Percentiles rank a stretch among this genome's conserved stretches.
Evolutionary conservation across 2,797 vertebrate genomes (phyloP).

Genomic region (Meriones psammophilus): DNA sequence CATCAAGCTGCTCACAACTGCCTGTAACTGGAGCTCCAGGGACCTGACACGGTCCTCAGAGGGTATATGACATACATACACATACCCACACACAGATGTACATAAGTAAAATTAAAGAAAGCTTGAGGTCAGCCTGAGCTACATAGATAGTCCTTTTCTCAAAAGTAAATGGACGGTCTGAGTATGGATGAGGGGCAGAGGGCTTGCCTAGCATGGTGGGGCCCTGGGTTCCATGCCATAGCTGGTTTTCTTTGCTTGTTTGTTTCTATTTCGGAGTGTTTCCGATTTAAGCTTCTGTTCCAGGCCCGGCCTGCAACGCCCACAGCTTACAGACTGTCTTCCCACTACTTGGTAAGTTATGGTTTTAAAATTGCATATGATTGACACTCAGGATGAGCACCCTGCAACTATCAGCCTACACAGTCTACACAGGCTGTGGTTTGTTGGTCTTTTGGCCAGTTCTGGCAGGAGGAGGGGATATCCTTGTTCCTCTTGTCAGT

Average conservation of each 20-base stretch:
- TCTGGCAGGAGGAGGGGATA: too few species aligned
- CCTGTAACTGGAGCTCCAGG: not conserved
- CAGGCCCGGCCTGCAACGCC: too few species aligned
- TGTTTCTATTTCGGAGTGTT: not conserved
- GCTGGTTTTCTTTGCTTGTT: not conserved
- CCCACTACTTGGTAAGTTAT: not conserved
- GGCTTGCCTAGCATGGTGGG: not conserved
- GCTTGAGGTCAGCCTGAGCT: not conserved
- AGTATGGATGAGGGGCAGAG: not conserved
- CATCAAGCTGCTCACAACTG: not conserved
- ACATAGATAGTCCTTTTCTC: not conserved
- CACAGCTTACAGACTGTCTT: not conserved
- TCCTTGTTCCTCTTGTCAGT: not conserved
- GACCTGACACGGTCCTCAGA: not conserved
- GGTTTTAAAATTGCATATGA: not conserved
- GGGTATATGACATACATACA: not conserved
- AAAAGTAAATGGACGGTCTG: not conserved
- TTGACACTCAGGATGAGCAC: not conserved
- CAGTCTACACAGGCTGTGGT: not conserved
- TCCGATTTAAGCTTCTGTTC: not conserved
- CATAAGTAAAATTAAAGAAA: not conserved
- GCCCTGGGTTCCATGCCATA: not conserved
- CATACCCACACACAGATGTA: not conserved
- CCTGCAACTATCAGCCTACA: not conserved
- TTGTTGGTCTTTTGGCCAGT: not conserved